These are phyloP conservation scores for Galeruca laticollis DNA, from an alignment of 2,888 invertebrate species.

Conservation along the genomic window DNA sequence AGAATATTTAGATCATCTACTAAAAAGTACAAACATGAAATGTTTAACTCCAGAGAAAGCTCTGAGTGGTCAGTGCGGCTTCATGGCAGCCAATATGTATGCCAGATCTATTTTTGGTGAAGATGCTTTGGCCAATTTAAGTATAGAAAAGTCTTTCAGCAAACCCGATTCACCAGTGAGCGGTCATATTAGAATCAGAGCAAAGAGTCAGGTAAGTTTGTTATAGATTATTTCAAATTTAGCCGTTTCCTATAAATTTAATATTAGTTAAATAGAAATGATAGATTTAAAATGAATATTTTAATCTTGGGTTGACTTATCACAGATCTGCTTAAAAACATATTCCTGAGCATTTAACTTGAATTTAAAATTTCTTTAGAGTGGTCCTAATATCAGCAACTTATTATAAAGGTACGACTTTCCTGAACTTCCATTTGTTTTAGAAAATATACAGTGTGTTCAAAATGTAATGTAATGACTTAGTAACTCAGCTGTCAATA, in stretches of 20 bases:
- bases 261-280: too few species aligned
- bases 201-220: slow-evolving; percentile 92
- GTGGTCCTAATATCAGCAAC: too few species aligned
- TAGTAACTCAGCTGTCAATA: too few species aligned
- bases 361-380: too few species aligned
- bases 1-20: slow-evolving; percentile 91
- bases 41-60: slow-evolving; percentile 98
- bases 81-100: slow-evolving; percentile 99
- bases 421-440: too few species aligned
- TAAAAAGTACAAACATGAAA: slow-evolving; percentile 98
- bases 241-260: background rate
- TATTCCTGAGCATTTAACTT: too few species aligned
- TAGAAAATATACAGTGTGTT: too few species aligned
- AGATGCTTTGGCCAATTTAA: slow-evolving; percentile 98
- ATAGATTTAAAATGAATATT: too few species aligned
- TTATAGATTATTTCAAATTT: background rate
- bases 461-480: too few species aligned
- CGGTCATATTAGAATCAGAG: slow-evolving; percentile 97
- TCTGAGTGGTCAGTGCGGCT: slow-evolving; percentile 96
- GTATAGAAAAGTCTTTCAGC: slow-evolving; percentile 94
- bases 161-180: slow-evolving; percentile 89
- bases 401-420: too few species aligned
- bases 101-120: slow-evolving; percentile 98
- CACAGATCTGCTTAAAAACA: too few species aligned
- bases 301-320: too few species aligned